These are phyloP conservation scores for Amphiprion ocellaris DNA, from an alignment of 2,113 vertebrate species.

Conservation along the genomic window DNA sequence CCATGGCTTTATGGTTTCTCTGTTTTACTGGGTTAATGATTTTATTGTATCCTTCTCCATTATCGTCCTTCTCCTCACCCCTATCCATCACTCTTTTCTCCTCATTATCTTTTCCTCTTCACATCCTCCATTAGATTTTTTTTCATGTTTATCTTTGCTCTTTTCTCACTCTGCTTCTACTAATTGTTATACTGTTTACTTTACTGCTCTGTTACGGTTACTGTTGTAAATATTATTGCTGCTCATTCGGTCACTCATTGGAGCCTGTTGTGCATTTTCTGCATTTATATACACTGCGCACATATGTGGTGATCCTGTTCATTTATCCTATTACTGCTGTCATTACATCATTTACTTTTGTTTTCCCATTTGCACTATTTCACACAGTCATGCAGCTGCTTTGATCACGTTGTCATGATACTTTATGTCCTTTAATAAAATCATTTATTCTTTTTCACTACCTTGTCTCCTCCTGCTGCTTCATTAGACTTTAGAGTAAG, in stretches of 20 bases:
- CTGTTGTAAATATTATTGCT: not conserved
- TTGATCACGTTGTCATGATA: slow-evolving; percentile 8
- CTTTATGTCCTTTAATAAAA: slow-evolving; percentile 14
- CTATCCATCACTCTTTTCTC: too few relatives aligned
- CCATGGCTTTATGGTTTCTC: too few relatives aligned
- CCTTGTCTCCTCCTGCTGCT: slow-evolving; percentile 37
- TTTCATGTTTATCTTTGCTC: too few relatives aligned
- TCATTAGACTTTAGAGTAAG: slow-evolving; percentile 38
- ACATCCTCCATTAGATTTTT: too few relatives aligned
- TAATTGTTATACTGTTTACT: not conserved
- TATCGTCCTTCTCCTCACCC: too few relatives aligned
- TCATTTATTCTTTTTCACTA: slow-evolving; percentile 6
- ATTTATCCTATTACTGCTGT: not conserved
- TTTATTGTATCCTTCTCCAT: too few relatives aligned
- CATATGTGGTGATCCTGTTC: not conserved
- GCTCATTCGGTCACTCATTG: not conserved
- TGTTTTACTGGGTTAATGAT: too few relatives aligned
- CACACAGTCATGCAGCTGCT: not conserved
- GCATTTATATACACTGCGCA: too few relatives aligned
- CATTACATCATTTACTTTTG: slow-evolving; percentile 10
- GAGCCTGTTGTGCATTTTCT: not conserved
- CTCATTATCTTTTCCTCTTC: too few relatives aligned
- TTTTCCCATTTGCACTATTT: slow-evolving; percentile 13
- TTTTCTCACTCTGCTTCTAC: not conserved
- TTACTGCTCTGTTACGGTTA: not conserved